phyloP scores from a whole-genome alignment of 1,140 invertebrate genomes.

The Lepidotrigona ventralis region DNA sequence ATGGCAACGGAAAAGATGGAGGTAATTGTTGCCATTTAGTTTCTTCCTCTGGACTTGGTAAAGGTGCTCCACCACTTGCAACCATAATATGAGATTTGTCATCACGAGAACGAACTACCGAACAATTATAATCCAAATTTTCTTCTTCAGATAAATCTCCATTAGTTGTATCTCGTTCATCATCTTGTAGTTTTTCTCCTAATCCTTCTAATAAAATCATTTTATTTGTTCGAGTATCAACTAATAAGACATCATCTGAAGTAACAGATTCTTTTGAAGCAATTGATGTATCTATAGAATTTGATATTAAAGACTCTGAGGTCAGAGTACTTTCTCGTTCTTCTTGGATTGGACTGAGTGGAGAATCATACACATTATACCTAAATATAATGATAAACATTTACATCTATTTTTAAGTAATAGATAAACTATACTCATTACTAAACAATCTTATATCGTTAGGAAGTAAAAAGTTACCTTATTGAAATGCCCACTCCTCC shows the following conservation, averaged over 20 bases:
- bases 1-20: constrained; percentile 70
- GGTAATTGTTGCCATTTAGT: constrained; percentile 76
- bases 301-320: constrained; percentile 73
- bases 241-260: constrained; percentile 81
- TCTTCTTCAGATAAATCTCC: constrained; percentile 72
- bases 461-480: constrained; percentile 69
- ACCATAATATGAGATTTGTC: constrained; percentile 62
- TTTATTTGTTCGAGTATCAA: constrained; percentile 81
- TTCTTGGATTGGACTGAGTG: constrained; percentile 84
- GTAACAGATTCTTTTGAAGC: constrained; percentile 71
- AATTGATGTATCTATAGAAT: constrained; percentile 73
- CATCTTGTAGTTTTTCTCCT: constrained; percentile 52
- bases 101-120: constrained; percentile 55
- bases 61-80: constrained; percentile 67
- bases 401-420: neutral
- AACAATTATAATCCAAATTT: constrained; percentile 69
- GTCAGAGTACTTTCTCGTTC: constrained; percentile 79
- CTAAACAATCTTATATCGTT: constrained; percentile 7
- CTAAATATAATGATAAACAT: constrained; percentile 58
- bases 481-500: constrained; percentile 75
- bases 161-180: constrained; percentile 66
- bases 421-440: neutral
- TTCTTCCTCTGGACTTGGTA: constrained; percentile 78
- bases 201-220: constrained; percentile 78
- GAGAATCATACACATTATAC: constrained; percentile 82